phyloP scores from a whole-genome alignment of 1,140 invertebrate genomes.

The Venturia canescens region DNA sequence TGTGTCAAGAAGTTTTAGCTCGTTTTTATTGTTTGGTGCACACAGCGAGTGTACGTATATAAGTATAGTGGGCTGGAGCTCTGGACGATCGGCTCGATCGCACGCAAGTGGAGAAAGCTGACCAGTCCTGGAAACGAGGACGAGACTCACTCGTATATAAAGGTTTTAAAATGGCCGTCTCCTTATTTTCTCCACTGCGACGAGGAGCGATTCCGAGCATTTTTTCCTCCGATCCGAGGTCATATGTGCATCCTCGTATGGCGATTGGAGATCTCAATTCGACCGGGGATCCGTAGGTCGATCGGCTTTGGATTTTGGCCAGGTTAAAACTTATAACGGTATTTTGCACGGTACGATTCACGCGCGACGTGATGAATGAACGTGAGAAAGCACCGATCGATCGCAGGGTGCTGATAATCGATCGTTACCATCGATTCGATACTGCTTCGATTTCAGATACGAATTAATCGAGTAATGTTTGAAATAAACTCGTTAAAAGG shows the following conservation, averaged over 20 bases:
- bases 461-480: too few species aligned
- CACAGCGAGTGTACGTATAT: background rate
- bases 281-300: slow-evolving; percentile 28
- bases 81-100: slow-evolving; percentile 11
- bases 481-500: background rate
- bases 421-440: background rate
- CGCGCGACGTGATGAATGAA: background rate
- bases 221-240: slow-evolving; percentile 9
- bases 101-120: slow-evolving; percentile 40
- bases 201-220: background rate
- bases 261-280: background rate
- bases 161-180: background rate
- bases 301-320: slow-evolving; percentile 25
- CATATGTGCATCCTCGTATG: too few species aligned
- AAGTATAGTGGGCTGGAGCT: slow-evolving; percentile 24
- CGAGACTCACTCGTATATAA: slow-evolving; percentile 27
- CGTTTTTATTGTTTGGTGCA: slow-evolving; percentile 24
- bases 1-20: background rate
- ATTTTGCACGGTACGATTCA: slow-evolving; percentile 20
- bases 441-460: background rate
- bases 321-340: slow-evolving; percentile 27
- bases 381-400: background rate
- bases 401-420: background rate
- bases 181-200: background rate
- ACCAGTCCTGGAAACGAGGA: slow-evolving; percentile 41